Evolutionary conservation across 2,888 invertebrate genomes (phyloP).

Genomic region (Bruchidius siliquastri): DNA sequence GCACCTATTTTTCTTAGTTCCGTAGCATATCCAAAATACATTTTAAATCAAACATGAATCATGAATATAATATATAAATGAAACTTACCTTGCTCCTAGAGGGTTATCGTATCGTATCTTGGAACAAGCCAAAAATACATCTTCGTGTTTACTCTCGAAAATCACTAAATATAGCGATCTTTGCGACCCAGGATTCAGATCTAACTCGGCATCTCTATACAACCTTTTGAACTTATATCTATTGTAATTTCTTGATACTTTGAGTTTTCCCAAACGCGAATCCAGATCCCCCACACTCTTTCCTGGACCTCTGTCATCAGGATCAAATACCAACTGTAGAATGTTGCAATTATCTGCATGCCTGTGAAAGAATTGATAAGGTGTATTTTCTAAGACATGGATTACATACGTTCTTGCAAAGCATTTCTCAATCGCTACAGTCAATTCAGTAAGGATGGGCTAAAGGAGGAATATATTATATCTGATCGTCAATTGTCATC

Average conservation of each 20-base stretch:
- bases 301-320: conserved; percentile 60
- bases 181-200: conserved; percentile 67
- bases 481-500: too few relatives aligned
- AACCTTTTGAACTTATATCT: conserved; percentile 54
- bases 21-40: too few relatives aligned
- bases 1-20: too few relatives aligned
- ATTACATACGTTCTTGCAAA: too few relatives aligned
- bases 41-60: too few relatives aligned
- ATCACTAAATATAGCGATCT: conserved; percentile 76
- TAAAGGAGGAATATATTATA: too few relatives aligned
- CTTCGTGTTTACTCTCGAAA: conserved; percentile 70
- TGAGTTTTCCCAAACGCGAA: conserved; percentile 67
- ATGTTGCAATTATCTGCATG: conserved; percentile 78
- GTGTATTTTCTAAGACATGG: too few relatives aligned
- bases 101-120: conserved; percentile 67
- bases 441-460: too few relatives aligned
- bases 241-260: conserved; percentile 62
- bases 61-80: too few relatives aligned
- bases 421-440: too few relatives aligned
- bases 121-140: conserved; percentile 78
- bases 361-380: conserved; percentile 27
- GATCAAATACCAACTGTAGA: conserved; percentile 79
- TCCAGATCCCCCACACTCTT: conserved; percentile 78
- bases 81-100: conserved; percentile 62
- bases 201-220: conserved; percentile 66